A percentile compares a stretch with the other conserved stretches of the same genome.
These are phyloP conservation scores for Synchiropus splendidus DNA, from an alignment of 2,113 vertebrate genomes.

Conservation along the genomic window DNA sequence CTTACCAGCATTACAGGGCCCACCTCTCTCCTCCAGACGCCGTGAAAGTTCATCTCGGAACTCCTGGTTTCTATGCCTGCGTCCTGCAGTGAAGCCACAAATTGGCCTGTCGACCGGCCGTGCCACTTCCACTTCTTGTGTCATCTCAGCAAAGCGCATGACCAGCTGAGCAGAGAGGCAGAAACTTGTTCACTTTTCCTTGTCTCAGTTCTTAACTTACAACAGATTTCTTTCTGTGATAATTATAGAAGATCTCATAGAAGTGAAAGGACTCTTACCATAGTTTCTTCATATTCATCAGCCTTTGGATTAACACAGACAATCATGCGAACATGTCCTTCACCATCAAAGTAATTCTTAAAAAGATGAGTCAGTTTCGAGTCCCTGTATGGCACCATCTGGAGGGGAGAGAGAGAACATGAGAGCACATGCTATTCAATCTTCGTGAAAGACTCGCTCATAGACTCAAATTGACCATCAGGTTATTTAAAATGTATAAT, in stretches of 20 bases:
- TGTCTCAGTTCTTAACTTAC: background rate
- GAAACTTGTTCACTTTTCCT: background rate
- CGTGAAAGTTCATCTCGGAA: slow-evolving; percentile 73
- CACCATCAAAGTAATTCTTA: slow-evolving; percentile 98
- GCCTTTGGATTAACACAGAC: slow-evolving; percentile 95
- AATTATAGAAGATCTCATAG: background rate
- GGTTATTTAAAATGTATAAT: background rate
- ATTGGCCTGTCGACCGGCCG: slow-evolving; percentile 78
- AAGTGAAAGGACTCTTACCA: slow-evolving; percentile 65
- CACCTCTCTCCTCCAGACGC: slow-evolving; percentile 69
- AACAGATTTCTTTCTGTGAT: no score
- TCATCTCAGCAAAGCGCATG: slow-evolving; percentile 96
- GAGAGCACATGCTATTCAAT: background rate
- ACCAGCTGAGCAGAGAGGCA: slow-evolving; percentile 75
- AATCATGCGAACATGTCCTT: slow-evolving; percentile 93
- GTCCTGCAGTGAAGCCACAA: slow-evolving; percentile 77
- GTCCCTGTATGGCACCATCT: slow-evolving; percentile 98
- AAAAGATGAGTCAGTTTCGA: slow-evolving; percentile 96
- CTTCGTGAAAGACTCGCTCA: background rate
- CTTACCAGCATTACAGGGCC: slow-evolving; percentile 67
- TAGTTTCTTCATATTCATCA: slow-evolving; percentile 92
- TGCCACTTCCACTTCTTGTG: slow-evolving; percentile 91
- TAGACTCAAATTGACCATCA: background rate
- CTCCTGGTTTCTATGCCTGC: slow-evolving; percentile 77
- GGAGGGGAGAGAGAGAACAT: slow-evolving; percentile 3